phyloP scores from a whole-genome alignment of 2,797 vertebrate genomes.

The Odontamblyopus rebecca region DNA sequence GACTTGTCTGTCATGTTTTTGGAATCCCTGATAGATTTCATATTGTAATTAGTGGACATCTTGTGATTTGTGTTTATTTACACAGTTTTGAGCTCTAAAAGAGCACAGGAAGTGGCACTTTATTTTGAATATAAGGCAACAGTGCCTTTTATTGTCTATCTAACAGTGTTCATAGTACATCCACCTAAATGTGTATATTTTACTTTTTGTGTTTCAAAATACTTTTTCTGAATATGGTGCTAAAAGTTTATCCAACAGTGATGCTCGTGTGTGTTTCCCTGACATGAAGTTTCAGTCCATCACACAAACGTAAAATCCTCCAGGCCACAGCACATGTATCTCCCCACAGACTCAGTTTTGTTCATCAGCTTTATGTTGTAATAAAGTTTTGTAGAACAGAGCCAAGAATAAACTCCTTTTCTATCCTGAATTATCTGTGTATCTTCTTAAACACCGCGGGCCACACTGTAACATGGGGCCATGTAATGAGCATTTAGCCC shows the following conservation, averaged over 20 bases:
- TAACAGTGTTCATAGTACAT: too few relatives aligned
- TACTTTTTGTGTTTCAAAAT: constrained; percentile 11
- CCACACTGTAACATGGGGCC: too few relatives aligned
- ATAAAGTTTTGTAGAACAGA: constrained; percentile 79
- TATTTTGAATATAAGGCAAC: background rate
- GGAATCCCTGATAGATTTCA: background rate
- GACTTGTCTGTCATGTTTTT: background rate
- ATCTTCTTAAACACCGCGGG: background rate
- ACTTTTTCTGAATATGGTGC: constrained; percentile 58
- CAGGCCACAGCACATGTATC: constrained; percentile 21
- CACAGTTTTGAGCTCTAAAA: background rate
- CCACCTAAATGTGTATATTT: constrained; percentile 6
- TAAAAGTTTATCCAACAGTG: constrained; percentile 41
- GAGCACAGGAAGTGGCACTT: background rate
- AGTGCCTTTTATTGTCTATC: background rate
- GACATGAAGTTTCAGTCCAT: background rate
- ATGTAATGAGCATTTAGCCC: too few relatives aligned
- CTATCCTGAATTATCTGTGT: constrained; percentile 34
- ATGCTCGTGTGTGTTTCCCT: background rate
- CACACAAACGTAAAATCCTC: background rate
- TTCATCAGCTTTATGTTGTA: constrained; percentile 80
- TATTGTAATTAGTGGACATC: background rate
- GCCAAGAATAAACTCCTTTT: constrained; percentile 66
- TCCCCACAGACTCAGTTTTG: constrained; percentile 66
- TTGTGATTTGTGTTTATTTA: background rate